Evolutionary conservation across 2,797 vertebrate species (phyloP).

Genomic region (Pangasius macronema): DNA sequence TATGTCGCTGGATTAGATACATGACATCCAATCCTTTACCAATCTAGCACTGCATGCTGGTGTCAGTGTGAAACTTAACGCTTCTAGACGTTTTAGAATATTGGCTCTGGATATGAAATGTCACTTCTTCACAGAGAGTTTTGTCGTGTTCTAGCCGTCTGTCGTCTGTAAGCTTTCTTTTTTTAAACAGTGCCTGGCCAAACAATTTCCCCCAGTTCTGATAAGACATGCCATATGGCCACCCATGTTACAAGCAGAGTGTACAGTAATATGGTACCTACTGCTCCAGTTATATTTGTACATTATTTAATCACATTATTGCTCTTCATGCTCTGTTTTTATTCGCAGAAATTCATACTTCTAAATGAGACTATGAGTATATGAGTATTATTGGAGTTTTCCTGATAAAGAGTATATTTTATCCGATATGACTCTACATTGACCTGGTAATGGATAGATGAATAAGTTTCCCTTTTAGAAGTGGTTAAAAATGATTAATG

Average conservation of each 20-base stretch:
- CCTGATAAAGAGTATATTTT: background rate
- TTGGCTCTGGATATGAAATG: slow-evolving; percentile 5
- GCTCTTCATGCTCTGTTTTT: too few species aligned
- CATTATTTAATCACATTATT: background rate
- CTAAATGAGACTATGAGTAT: background rate
- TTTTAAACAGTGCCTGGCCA: background rate
- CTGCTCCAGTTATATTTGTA: background rate
- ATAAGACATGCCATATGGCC: slow-evolving; percentile 24
- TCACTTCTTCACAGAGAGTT: slow-evolving; percentile 7
- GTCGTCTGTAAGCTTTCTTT: slow-evolving; percentile 7
- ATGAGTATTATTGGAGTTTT: background rate
- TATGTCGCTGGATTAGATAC: background rate
- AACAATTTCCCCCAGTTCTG: slow-evolving; percentile 10
- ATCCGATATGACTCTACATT: background rate
- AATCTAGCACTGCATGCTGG: too few species aligned
- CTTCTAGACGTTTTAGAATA: background rate
- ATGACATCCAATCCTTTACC: background rate
- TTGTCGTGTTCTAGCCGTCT: slow-evolving; percentile 14
- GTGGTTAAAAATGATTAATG: background rate
- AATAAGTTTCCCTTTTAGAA: background rate
- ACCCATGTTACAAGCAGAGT: slow-evolving; percentile 11
- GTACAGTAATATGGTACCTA: slow-evolving; percentile 2
- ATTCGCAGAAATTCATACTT: background rate
- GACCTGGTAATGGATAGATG: background rate
- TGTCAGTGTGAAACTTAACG: background rate